phyloP scores from a whole-genome alignment of 2,888 invertebrate species.

The Conus canariensis region DNA sequence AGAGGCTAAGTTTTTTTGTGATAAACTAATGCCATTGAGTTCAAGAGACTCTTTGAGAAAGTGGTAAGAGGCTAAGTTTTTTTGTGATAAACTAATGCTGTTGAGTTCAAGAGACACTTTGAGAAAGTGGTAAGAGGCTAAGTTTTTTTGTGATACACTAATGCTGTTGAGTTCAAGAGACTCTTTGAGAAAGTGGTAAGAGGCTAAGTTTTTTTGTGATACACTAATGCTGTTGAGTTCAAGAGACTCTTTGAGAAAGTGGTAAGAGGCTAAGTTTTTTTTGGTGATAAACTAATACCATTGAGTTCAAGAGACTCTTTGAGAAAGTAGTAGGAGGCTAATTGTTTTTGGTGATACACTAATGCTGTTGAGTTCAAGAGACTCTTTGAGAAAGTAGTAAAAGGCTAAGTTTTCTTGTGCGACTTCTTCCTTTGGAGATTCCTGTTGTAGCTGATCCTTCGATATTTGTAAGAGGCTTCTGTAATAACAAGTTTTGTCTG shows the following conservation, averaged over 20 bases:
- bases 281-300: slow-evolving; percentile 84
- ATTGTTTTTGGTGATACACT: no score
- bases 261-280: slow-evolving; percentile 57
- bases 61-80: slow-evolving; percentile 73
- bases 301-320: slow-evolving; percentile 91
- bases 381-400: slow-evolving; percentile 83
- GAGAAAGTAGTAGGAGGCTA: slow-evolving; percentile 79
- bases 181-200: slow-evolving; percentile 83
- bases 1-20: slow-evolving; percentile 43
- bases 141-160: slow-evolving; percentile 74
- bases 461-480: slow-evolving; percentile 78
- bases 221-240: slow-evolving; percentile 84
- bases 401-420: slow-evolving; percentile 38
- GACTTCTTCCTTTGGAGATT: slow-evolving; percentile 83
- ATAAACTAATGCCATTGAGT: slow-evolving; percentile 89
- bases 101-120: slow-evolving; percentile 91
- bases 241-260: slow-evolving; percentile 85
- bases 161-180: slow-evolving; percentile 91
- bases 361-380: slow-evolving; percentile 87
- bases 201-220: neutral
- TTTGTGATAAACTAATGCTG: slow-evolving; percentile 83
- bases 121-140: slow-evolving; percentile 79
- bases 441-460: slow-evolving; percentile 76
- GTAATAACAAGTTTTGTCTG: slow-evolving; percentile 80
- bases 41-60: slow-evolving; percentile 86